Conservation (phyloP, 53 echinoderm and acorn worm species). For the Zoroaster sp. region DNA sequence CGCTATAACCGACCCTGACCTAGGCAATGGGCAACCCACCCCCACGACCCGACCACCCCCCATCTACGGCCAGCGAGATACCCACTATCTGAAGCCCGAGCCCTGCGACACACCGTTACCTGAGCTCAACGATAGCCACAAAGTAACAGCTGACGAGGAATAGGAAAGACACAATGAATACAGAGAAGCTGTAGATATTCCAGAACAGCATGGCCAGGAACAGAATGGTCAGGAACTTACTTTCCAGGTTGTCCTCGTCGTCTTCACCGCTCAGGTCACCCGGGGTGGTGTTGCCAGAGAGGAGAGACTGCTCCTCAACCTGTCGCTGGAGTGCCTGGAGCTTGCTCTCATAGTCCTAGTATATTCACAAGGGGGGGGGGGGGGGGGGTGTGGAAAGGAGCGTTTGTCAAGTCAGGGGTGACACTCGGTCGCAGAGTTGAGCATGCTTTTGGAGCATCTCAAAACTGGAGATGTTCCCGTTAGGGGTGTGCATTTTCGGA, state of each 20-base stretch:
- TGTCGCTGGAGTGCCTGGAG: constrained; percentile 93
- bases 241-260: constrained; percentile 90
- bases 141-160: constrained; percentile 94
- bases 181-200: constrained; percentile 94
- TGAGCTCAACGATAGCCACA: constrained; percentile 77
- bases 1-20: no score
- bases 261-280: constrained; percentile 84
- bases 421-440: no score
- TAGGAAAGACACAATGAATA: constrained; percentile 81
- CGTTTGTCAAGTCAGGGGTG: neutral
- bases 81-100: neutral
- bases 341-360: constrained; percentile 90
- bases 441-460: no score
- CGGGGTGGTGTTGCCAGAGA: constrained; percentile 80
- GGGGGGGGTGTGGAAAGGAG: no score
- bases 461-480: no score
- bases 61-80: no score
- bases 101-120: constrained; percentile 60
- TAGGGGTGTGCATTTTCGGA: no score
- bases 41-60: neutral
- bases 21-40: neutral
- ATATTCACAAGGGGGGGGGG: neutral
- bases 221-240: constrained; percentile 98
- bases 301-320: constrained; percentile 80
- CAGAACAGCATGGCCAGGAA: constrained; percentile 94